phyloP scores from a whole-genome alignment of 2,888 invertebrate species.

The Neelides folsomi region DNA sequence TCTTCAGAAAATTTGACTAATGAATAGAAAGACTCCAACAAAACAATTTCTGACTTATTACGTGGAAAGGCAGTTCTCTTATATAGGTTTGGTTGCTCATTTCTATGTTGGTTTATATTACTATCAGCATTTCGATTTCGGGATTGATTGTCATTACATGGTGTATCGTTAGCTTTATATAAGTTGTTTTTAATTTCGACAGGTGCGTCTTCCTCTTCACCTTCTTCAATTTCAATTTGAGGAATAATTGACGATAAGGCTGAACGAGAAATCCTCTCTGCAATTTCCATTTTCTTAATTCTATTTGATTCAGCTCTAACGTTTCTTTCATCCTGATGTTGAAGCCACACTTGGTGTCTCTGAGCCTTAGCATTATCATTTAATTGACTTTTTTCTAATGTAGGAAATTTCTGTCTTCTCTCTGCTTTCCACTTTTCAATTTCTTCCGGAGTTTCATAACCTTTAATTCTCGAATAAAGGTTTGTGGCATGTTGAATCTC shows the following conservation, averaged over 20 bases:
- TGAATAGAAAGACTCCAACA: conserved; percentile 8
- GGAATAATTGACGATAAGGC: not conserved
- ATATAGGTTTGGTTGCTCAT: not conserved
- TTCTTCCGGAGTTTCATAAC: conserved; percentile 63
- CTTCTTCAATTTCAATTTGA: not conserved
- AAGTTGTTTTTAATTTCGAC: not conserved
- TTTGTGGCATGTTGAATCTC: conserved; percentile 73
- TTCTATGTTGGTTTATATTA: conserved; percentile 7
- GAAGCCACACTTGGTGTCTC: conserved; percentile 41
- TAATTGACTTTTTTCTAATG: conserved; percentile 52
- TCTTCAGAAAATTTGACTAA: conserved; percentile 1
- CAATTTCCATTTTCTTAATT: conserved; percentile 14
- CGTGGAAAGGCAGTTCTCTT: not conserved
- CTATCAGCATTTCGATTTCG: not conserved
- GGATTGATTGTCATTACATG: not conserved
- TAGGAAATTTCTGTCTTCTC: conserved; percentile 63
- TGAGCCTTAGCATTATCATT: conserved; percentile 50
- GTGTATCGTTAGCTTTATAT: not conserved
- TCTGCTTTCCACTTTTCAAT: conserved; percentile 72
- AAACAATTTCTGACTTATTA: conserved; percentile 6
- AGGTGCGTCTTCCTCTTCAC: not conserved
- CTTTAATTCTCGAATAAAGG: conserved; percentile 61
- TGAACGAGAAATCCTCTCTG: conserved; percentile 1
- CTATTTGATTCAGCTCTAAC: not conserved
- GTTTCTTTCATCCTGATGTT: not conserved